Evolutionary conservation across 2,888 invertebrate genomes (phyloP).

Genomic region (Zaprionus lineosus): DNA sequence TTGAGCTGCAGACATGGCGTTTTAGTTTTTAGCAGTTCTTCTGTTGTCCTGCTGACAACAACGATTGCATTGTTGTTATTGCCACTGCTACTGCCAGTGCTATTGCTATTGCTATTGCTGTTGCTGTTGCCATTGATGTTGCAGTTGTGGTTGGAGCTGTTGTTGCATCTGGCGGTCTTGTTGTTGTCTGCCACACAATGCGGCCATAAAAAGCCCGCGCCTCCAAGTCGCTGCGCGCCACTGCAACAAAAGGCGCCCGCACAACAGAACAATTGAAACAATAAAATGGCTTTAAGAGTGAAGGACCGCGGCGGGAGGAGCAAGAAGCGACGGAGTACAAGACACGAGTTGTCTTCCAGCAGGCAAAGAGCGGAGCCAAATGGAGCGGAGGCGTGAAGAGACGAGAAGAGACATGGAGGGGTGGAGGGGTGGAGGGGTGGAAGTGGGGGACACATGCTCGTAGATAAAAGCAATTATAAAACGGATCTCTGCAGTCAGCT

Average conservation of each 20-base stretch:
- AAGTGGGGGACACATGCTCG: neutral
- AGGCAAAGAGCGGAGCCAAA: too few species aligned
- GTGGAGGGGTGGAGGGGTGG: too few species aligned
- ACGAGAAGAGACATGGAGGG: too few species aligned
- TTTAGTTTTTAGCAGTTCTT: conserved; percentile 63
- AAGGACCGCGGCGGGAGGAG: too few species aligned
- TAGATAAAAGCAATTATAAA: conserved; percentile 47
- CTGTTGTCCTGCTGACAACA: conserved; percentile 46
- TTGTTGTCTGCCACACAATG: conserved; percentile 55
- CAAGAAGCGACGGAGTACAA: too few species aligned
- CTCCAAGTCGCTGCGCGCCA: conserved; percentile 53
- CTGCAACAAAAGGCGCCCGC: conserved; percentile 58
- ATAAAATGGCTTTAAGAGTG: conserved; percentile 76
- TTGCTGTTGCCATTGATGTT: conserved; percentile 29
- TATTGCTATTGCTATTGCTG: conserved; percentile 12
- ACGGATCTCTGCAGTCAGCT: neutral
- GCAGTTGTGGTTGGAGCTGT: conserved; percentile 15
- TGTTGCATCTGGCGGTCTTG: too few species aligned
- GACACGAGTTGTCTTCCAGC: too few species aligned
- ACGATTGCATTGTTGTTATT: conserved; percentile 29
- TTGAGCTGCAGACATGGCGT: conserved; percentile 74
- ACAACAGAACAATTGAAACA: conserved; percentile 70
- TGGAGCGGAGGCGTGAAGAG: too few species aligned
- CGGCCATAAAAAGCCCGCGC: conserved; percentile 64
- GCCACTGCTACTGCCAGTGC: conserved; percentile 26